These are phyloP conservation scores for Gymnarchus niloticus DNA, from an alignment of 2,113 vertebrate species.

Conservation along the genomic window DNA sequence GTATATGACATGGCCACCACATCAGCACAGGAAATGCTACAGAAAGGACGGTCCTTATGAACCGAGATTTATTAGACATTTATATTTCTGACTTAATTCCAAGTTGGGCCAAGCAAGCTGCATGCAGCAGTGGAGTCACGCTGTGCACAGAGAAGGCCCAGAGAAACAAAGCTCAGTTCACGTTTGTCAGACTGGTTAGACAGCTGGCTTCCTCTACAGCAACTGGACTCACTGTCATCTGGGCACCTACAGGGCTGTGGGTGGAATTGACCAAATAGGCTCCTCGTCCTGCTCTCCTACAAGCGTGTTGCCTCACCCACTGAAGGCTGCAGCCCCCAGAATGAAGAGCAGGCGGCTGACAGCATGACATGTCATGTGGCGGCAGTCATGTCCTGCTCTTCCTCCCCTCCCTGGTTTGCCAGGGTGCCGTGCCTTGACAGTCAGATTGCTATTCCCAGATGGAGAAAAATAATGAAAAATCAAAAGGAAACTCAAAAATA, in stretches of 20 bases:
- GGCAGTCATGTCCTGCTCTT: background rate
- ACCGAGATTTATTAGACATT: background rate
- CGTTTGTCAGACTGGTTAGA: background rate
- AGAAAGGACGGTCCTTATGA: background rate
- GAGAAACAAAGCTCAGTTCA: background rate
- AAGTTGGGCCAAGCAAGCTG: background rate
- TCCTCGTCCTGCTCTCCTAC: background rate
- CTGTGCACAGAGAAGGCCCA: background rate
- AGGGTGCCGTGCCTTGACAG: background rate
- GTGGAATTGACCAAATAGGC: conserved; percentile 11
- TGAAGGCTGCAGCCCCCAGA: background rate
- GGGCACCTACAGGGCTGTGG: conserved; percentile 4
- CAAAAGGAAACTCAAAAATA: background rate
- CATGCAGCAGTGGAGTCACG: background rate
- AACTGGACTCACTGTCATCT: background rate
- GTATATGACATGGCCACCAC: conserved; percentile 48
- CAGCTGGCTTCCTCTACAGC: background rate
- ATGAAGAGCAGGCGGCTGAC: background rate
- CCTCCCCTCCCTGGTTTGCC: background rate
- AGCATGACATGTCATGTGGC: no score
- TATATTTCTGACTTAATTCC: background rate
- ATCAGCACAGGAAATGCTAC: conserved; percentile 54
- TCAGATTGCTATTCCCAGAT: background rate
- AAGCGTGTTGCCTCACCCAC: background rate
- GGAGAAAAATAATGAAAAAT: background rate